Conservation (phyloP, 30 jellyfish, hydroid and myxozoan genomes). For the Phacellophora camtschatica region DNA sequence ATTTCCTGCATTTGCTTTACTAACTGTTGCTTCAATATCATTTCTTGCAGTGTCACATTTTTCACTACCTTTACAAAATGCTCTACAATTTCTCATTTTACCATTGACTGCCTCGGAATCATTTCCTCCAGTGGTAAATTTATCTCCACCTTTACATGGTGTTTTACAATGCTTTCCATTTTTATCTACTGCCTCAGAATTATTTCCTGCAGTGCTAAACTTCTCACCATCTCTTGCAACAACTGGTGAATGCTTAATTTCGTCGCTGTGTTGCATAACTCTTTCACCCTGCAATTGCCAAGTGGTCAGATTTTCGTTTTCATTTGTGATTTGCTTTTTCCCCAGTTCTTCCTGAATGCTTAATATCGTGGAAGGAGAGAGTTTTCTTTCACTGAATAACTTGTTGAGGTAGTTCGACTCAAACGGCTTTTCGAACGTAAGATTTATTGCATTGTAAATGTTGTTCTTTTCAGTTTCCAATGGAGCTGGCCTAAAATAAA, state of each 20-base stretch:
- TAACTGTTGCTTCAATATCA: too few species aligned
- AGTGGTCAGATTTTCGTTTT: slow-evolving; percentile 26
- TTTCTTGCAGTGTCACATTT: too few species aligned
- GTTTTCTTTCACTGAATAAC: slow-evolving; percentile 36
- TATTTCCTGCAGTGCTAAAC: too few species aligned
- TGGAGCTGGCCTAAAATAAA: neutral
- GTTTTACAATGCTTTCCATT: too few species aligned
- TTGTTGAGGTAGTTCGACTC: slow-evolving; percentile 53
- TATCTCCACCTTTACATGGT: too few species aligned
- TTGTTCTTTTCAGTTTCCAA: neutral
- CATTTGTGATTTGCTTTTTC: neutral
- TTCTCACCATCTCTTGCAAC: too few species aligned
- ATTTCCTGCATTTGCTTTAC: too few species aligned
- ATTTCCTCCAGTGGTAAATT: too few species aligned
- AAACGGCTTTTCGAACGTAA: slow-evolving; percentile 29
- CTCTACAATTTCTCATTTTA: too few species aligned
- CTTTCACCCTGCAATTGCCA: slow-evolving; percentile 52
- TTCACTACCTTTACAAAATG: too few species aligned
- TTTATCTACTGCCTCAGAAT: too few species aligned
- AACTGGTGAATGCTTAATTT: neutral
- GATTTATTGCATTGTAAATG: neutral
- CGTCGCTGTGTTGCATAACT: neutral
- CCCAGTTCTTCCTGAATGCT: slow-evolving; percentile 3
- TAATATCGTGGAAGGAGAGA: slow-evolving; percentile 30
- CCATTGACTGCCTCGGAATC: too few species aligned